Evolutionary conservation across 37 sponge, comb jelly and placozoan genomes (phyloP), one percentile per base, ranked within the genome.

Genomic region (Haliclona indistincta): DNA sequence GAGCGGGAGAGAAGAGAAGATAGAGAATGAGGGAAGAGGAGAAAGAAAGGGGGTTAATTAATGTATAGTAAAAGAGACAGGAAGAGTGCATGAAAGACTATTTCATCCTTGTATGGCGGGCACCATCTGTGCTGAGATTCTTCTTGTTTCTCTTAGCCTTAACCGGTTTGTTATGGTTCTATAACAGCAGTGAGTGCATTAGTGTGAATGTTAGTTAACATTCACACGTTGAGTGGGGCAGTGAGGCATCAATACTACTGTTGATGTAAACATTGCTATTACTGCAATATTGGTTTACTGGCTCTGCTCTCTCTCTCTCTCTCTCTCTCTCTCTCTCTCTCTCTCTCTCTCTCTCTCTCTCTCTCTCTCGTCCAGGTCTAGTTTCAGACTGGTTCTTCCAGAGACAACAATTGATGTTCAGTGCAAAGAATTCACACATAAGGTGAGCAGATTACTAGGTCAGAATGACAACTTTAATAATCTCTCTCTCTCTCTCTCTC

Each of bases 361-460:
- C 41, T 40, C 25, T 33, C 26, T 40, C 43, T 68, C 11, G 36
- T 38, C 37, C 68, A 82, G 84, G 56, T 45, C 79, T 44, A 43
- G 58, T 4, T 82, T 82, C 53, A 55, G 69, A 34, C 65, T 82
- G 41, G 22, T 77, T 32, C 41, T 69, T 25, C 84, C 89, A 0
- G 84, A 82, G 44, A 49, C 29, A 20, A 64, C 37, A 22, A 17
- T 82, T 34, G 79, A 88, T 33, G 41, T 82, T 26, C 75, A 83
- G 43, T 82, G 84, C 44, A 82, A 78, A 54, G 79, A 78, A 32
- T 29, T 82, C 53, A 38, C 55, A 0, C 70, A 75, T 63, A 87
- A 76, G 70, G 81, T 74, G 35, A 61, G 43, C 11, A 22, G 8
- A 29, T 60, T n/a, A 8, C 10, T 22, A 20, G 10, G 23, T 26